Base-by-base conservation (phyloP, 2,797 vertebrate species). In the Halcyon badia region DNA sequence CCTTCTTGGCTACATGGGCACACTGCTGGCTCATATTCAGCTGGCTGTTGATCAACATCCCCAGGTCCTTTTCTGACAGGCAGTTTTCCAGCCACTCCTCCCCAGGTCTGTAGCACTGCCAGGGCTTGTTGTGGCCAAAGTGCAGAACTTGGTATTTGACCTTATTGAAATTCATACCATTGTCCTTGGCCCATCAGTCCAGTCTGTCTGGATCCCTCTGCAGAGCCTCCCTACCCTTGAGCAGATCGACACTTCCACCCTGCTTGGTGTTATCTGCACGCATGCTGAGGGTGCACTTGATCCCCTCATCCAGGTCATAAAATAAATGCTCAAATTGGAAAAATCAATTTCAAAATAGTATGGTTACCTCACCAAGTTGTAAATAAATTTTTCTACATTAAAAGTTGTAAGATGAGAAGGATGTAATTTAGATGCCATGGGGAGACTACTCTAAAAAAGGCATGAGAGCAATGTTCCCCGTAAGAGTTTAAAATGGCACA, bases 391-490 rank as follows among this genome's bases (percentile, higher is more conserved):
- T 93, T 83, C n/a, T 58, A n/a, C 11, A 2, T 56, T 7, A 66
- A 60, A 82, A 56, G 8, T 21, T 68, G 15, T 60, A 33, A 83
- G 68, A 61, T 30, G 25, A n/a, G 14, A 68, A 42, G 37, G 11
- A 6, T 87, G 8, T 52, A 7, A 18, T 81, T 56, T 73, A 65
- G 26, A 33, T 90, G 10, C 13, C 7, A 10, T 7, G 12, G 9
- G 42, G 77, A 22, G 26, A 33, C 44, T 18, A 30, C 37, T 18
- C 14, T 35, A 35, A 52, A 64, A 90, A 91, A 75, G 46, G 19
- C 22, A 24, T 8, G 4, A 46, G 18, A 48, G 46, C 54, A 66
- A 0, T 79, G 61, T 61, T 84, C n/a, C 25, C 12, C 1, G 0
- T 76, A 79, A 31, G 16, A 44, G 54, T 91, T 84, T 80, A 10